Evolutionary conservation across 92 coral and sea anemone species (phyloP).

Genomic region (Porites evermanni): DNA sequence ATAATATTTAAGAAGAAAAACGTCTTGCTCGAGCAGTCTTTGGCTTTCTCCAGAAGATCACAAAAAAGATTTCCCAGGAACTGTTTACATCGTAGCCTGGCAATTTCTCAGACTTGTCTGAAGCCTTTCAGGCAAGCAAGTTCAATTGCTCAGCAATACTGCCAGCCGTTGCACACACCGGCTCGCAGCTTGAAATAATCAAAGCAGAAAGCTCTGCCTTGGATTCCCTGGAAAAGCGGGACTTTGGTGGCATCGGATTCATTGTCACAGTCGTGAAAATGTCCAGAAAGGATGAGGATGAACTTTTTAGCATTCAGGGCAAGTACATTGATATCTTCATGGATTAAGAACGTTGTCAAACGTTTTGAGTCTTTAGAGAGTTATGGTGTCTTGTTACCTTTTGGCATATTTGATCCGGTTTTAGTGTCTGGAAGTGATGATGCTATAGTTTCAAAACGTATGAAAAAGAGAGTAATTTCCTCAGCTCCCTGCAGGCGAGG

Average conservation of each 20-base stretch:
- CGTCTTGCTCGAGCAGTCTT: constrained; percentile 11
- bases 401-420: constrained; percentile 9
- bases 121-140: constrained; percentile 29
- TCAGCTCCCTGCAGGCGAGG: constrained; percentile 21
- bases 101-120: constrained; percentile 8
- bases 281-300: constrained; percentile 26
- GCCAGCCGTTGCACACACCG: constrained; percentile 31
- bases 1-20: neutral
- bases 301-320: constrained; percentile 4
- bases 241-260: constrained; percentile 25
- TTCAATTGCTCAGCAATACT: constrained; percentile 25
- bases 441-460: constrained; percentile 13
- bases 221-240: constrained; percentile 14
- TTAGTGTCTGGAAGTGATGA: constrained; percentile 6
- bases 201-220: constrained; percentile 20
- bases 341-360: constrained; percentile 12
- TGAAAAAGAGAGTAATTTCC: constrained; percentile 1
- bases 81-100: constrained; percentile 19
- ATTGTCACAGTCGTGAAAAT: constrained; percentile 16
- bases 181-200: constrained; percentile 15
- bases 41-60: constrained; percentile 24
- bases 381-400: constrained; percentile 2
- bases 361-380: constrained; percentile 18
- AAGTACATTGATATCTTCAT: constrained; percentile 19
- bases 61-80: constrained; percentile 23